These are phyloP conservation scores for Drosophila hawaiiensis DNA, from an alignment of 2,888 invertebrate genomes.

Conservation along the genomic window DNA sequence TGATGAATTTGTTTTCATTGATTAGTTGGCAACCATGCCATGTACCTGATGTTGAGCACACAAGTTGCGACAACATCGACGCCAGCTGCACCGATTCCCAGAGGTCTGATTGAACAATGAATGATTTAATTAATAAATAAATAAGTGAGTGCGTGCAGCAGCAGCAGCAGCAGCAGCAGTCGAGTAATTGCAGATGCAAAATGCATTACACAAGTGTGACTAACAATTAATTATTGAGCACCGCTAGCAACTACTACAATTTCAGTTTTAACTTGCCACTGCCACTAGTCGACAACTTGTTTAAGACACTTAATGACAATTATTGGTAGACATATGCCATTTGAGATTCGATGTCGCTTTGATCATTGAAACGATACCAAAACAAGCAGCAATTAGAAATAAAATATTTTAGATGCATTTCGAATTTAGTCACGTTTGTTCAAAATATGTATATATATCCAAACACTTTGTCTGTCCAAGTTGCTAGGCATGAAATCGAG, in stretches of 20 bases:
- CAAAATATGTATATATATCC: background rate
- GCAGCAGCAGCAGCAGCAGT: conserved; percentile 22
- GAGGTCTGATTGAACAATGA: conserved; percentile 72
- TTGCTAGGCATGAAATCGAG: conserved; percentile 9
- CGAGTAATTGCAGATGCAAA: conserved; percentile 56
- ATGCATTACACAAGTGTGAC: conserved; percentile 65
- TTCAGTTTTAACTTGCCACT: conserved; percentile 6
- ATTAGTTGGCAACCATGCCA: conserved; percentile 35
- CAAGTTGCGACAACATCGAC: conserved; percentile 19
- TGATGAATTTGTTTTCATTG: conserved; percentile 53
- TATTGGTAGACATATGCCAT: conserved; percentile 26
- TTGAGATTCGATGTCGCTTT: conserved; percentile 29
- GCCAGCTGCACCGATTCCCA: conserved; percentile 67
- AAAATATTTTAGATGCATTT: background rate
- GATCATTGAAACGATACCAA: conserved; percentile 43
- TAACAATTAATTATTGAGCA: conserved; percentile 59
- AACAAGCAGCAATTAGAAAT: conserved; percentile 13
- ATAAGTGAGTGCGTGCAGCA: conserved; percentile 51
- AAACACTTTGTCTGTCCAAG: background rate
- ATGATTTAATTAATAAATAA: conserved; percentile 82
- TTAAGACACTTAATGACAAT: conserved; percentile 37
- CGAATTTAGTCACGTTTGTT: background rate
- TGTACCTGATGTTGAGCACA: conserved; percentile 7
- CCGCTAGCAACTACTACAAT: conserved; percentile 1
- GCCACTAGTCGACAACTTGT: conserved; percentile 31